Conservation (phyloP, 2,113 vertebrate species). For the Paracanthobrama guichenoti region DNA sequence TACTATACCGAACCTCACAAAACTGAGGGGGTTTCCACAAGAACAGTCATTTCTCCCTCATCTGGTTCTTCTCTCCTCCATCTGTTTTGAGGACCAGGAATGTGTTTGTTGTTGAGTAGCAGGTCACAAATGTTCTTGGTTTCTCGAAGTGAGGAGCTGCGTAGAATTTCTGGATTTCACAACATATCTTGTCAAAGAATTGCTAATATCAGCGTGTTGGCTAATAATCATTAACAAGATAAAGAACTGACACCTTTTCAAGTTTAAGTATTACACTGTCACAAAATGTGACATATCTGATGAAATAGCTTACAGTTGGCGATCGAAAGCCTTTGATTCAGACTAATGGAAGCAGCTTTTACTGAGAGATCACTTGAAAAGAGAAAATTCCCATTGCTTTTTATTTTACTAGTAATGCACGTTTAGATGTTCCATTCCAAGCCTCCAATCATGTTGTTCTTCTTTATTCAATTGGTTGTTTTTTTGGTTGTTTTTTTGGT, state of each 20-base stretch:
- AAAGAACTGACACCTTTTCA: not conserved
- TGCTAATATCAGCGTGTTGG: not conserved
- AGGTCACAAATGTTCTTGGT: constrained; percentile 20
- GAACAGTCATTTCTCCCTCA: constrained; percentile 5
- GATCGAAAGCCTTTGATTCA: not conserved
- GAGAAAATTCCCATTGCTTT: too few relatives aligned
- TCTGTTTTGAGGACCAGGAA: constrained; percentile 53
- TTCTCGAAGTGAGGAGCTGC: not conserved
- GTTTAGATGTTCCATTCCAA: too few relatives aligned
- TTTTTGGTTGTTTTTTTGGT: too few relatives aligned
- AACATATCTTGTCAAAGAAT: not conserved
- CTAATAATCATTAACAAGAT: not conserved
- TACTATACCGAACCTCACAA: not conserved
- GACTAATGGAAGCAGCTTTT: too few relatives aligned
- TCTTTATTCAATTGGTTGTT: too few relatives aligned
- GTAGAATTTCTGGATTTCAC: not conserved
- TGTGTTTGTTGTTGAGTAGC: constrained; percentile 36
- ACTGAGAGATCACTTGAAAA: too few relatives aligned
- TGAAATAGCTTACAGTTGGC: not conserved
- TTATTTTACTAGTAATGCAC: too few relatives aligned
- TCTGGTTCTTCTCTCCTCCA: constrained; percentile 46
- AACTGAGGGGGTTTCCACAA: not conserved
- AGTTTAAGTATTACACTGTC: not conserved
- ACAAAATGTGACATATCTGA: not conserved
- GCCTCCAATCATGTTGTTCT: too few relatives aligned